These are phyloP conservation scores for Spodoptera frugiperda DNA, from an alignment of 1,140 invertebrate species.

Conservation along the genomic window DNA sequence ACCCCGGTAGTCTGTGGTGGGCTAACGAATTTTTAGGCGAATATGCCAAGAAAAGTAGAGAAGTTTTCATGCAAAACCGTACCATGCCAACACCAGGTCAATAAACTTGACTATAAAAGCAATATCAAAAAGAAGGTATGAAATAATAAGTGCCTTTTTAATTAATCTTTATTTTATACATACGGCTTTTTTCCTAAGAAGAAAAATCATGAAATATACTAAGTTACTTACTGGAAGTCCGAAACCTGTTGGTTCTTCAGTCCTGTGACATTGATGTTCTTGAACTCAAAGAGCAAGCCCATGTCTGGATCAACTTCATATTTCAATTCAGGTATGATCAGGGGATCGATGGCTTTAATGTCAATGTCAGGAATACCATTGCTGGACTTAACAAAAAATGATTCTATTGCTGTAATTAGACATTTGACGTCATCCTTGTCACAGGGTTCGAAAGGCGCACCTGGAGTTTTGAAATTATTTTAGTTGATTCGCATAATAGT, in stretches of 20 bases:
- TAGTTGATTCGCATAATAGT: too few species aligned
- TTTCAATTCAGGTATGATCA: conserved; percentile 61
- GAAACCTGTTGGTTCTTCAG: conserved; percentile 69
- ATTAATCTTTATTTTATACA: too few species aligned
- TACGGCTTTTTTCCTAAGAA: too few species aligned
- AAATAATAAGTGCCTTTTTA: too few species aligned
- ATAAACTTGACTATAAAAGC: too few species aligned
- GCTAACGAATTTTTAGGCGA: too few species aligned
- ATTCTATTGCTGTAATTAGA: conserved; percentile 65
- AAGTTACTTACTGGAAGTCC: conserved; percentile 67
- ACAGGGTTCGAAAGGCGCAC: conserved; percentile 63
- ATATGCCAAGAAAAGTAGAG: too few species aligned
- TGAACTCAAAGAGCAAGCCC: conserved; percentile 60
- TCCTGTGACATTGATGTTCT: conserved; percentile 68
- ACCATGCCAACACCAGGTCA: too few species aligned
- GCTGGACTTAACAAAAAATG: conserved; percentile 69
- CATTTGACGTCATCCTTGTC: conserved; percentile 67
- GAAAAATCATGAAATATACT: too few species aligned
- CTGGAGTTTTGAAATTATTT: conserved; percentile 54
- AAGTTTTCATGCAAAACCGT: too few species aligned
- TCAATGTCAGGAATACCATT: conserved; percentile 69
- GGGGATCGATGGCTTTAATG: conserved; percentile 71
- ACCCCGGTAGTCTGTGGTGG: too few species aligned
- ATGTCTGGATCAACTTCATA: conserved; percentile 48
- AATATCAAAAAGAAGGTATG: too few species aligned